Base-by-base conservation (phyloP, 2,797 vertebrate genomes). In the Macropus fuliginosus region DNA sequence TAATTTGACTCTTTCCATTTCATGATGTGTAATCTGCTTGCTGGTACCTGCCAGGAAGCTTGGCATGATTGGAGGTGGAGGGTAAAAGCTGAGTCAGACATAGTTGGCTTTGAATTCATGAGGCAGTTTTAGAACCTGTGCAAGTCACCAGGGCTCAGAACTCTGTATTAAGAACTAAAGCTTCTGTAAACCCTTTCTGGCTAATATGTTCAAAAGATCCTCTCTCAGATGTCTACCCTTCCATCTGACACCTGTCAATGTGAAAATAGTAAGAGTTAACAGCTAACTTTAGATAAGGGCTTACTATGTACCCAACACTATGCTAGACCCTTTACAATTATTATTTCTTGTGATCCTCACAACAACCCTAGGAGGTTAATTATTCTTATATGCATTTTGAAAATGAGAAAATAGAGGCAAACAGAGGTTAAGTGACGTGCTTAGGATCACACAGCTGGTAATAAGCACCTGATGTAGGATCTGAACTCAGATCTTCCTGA, bases 1-100 rank as follows among this genome's bases (percentile, higher is more conserved):
- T 90, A 59, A 40, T 1, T 6, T 8, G 34, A 57, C 56, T 29
- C 28, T 50, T 62, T 54, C 34, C n/a, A 13, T 29, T 55, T 90
- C 27, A 34, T 54, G 3, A 87, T 50, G 94, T 94, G 66, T 81
- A 28, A 94, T 92, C 16, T 55, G 54, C 95, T 56, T 91, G 95
- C 50, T 91, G 91, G 94, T 89, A 96, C 92, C 93, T 94, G 62
- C 34, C 6, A 14, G 90, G 40, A 6, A 52, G 50, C 55, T 55
- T 92, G 94, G 94, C 95, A 91, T 57, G 28, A 18, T 59, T 40
- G 10, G 62, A 94, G 81, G 11, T 90, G 92, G n/a, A 93, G 94
- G 59, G 56, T 89, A 18, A 93, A 55, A 59, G 0, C 90, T 46
- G 74, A 81, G 40, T 81, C 74, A 81, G 74, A 40, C 40, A 81